phyloP scores from a whole-genome alignment of 2,888 invertebrate genomes.

The Deilephila elpenor region DNA sequence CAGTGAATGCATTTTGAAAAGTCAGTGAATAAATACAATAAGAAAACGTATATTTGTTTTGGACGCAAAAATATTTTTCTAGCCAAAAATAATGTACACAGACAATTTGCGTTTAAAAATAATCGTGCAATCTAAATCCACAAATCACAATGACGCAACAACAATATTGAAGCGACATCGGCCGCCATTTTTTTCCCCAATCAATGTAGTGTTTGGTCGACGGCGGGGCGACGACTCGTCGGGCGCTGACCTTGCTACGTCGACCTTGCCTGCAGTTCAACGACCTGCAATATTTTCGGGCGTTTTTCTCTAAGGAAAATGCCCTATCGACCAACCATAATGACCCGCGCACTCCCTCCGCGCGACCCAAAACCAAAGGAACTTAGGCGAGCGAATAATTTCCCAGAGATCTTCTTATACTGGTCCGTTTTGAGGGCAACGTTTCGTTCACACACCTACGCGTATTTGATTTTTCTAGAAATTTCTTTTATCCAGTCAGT shows the following conservation, averaged over 20 bases:
- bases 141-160: conserved; percentile 26
- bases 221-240: conserved; percentile 54
- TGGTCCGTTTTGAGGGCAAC: conserved; percentile 56
- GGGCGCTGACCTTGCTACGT: conserved; percentile 67
- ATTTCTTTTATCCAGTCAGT: conserved; percentile 36
- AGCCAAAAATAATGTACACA: too few relatives aligned
- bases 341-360: conserved; percentile 52
- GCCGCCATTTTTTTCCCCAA: conserved; percentile 31
- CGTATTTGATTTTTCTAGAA: conserved; percentile 44
- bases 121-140: background rate
- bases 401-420: conserved; percentile 43
- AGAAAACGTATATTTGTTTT: too few relatives aligned
- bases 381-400: conserved; percentile 28
- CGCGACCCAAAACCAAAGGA: background rate
- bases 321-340: conserved; percentile 53
- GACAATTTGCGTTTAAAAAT: background rate
- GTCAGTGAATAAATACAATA: too few relatives aligned
- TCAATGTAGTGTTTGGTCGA: conserved; percentile 59
- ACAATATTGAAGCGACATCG: conserved; percentile 12
- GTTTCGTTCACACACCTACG: conserved; percentile 60
- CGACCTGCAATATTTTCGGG: conserved; percentile 72
- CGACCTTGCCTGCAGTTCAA: conserved; percentile 73
- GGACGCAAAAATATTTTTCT: too few relatives aligned
- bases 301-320: conserved; percentile 79
- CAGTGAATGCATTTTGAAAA: too few relatives aligned